Base-by-base conservation (phyloP, 2,888 invertebrate genomes). In the Mythimna lalbum region DNA sequence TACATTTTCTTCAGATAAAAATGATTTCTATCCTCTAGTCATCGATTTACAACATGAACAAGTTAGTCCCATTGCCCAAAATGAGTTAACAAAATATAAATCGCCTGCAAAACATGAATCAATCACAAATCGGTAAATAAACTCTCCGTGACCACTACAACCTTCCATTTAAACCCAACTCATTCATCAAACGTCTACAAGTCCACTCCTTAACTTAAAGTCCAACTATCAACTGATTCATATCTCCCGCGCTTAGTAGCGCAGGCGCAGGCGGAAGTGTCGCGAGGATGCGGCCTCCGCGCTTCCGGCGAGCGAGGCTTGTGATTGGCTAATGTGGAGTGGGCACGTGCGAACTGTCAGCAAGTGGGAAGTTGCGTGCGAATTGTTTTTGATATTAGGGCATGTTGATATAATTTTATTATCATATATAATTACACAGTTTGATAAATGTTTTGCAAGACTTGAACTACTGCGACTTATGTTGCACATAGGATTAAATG, bases 241-340 rank as follows among this genome's bases (percentile, higher is more conserved):
- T 81, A 81, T 78, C 78, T 60, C n/a, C 14, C 36, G 70, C 63
- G 61, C 23, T 63, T 53, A 78, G 73, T 10, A 77, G 84, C 84
- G 76, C 76, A 76, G 69, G 79, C 83, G 77, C 80, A 80, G 50
- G 63, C 88, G 91, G 91, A 90, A 91, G 80, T 81, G 71, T 47
- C 72, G 72, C 81, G 80, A 88, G 91, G 91, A 90, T 85, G 87
- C 90, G 88, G 89, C 91, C 90, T 90, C 90, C 86, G 84, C 88
- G 81, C 86, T 90, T 92, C 92, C 92, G 88, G 65, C 60, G 63
- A 67, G 53, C 62, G 21, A 57, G 47, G 56, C 70, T 62, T 73
- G 73, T 69, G 67, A 83, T 80, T 78, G 79, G 69, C 80, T 65
- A 79, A 78, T 72, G 56, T 64, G 52, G 56, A 67, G 59, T 76